Conservation (phyloP, 2,797 vertebrate species). For the Ammospiza maritima region DNA sequence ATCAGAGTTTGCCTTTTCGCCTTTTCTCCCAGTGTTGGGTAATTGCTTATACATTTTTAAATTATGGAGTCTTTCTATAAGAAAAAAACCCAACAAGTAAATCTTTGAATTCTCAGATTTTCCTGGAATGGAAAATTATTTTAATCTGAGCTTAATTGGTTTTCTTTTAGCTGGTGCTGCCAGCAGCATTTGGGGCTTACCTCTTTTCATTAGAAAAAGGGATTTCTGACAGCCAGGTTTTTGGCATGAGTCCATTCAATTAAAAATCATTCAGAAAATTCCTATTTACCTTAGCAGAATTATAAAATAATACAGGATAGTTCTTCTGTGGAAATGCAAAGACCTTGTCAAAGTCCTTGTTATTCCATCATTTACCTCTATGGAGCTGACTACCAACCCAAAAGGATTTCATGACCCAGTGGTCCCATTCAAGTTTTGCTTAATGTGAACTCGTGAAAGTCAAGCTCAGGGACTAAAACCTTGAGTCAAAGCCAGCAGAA, state of each 20-base stretch:
- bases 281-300: neutral
- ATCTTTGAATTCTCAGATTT: neutral
- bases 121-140: conserved; percentile 3
- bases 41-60: neutral
- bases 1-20: neutral
- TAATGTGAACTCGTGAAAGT: neutral
- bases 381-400: neutral
- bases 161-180: neutral
- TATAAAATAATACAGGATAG: neutral
- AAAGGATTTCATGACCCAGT: neutral
- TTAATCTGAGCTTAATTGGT: neutral
- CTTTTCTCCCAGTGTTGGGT: neutral
- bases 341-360: neutral
- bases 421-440: neutral
- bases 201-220: conserved; percentile 4
- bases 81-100: fast-evolving
- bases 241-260: conserved; percentile 1
- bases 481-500: neutral
- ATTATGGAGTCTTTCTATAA: neutral
- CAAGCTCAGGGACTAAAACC: neutral
- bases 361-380: neutral
- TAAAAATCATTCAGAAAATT: conserved; percentile 4
- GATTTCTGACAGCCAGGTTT: conserved; percentile 1
- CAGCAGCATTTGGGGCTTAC: neutral
- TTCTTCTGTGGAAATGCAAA: neutral